Percentiles rank a stretch among this genome's conserved stretches.
phyloP scores from a whole-genome alignment of 2,113 vertebrate genomes.

The Nibea coibor region DNA sequence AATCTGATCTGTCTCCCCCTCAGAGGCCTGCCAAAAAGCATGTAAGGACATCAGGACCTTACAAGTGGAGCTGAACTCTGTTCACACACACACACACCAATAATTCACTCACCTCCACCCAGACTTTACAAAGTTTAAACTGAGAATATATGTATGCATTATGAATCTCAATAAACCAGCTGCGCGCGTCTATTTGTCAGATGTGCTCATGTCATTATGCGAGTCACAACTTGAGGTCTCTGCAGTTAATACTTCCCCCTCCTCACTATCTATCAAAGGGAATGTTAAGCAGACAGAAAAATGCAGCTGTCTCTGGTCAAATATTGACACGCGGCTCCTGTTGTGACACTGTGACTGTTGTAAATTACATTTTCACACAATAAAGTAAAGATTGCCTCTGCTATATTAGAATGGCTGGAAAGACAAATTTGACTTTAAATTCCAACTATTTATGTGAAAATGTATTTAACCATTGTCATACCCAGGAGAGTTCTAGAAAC shows the following conservation, averaged over 20 bases:
- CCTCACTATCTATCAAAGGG: constrained; percentile 57
- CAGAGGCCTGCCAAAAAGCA: not conserved
- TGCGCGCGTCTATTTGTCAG: constrained; percentile 49
- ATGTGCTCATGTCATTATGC: constrained; percentile 66
- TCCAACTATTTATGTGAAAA: constrained; percentile 13
- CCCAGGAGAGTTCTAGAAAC: too few species aligned
- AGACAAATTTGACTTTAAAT: constrained; percentile 43
- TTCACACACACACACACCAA: not conserved
- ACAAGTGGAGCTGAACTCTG: constrained; percentile 15
- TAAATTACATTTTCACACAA: constrained; percentile 66
- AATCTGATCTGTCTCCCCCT: not conserved
- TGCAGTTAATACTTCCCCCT: constrained; percentile 59
- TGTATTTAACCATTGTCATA: too few species aligned
- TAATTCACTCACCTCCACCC: constrained; percentile 10
- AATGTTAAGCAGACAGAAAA: constrained; percentile 65
- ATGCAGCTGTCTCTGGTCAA: constrained; percentile 54
- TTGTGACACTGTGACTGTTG: constrained; percentile 55
- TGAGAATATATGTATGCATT: constrained; percentile 38
- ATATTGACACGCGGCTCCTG: constrained; percentile 58
- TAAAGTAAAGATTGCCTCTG: constrained; percentile 54
- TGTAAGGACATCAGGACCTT: constrained; percentile 23
- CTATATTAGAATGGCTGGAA: constrained; percentile 18
- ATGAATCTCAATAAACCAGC: constrained; percentile 60
- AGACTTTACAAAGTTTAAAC: constrained; percentile 59
- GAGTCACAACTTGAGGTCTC: constrained; percentile 67